A percentile compares a stretch with the other conserved stretches of the same genome.
Evolutionary conservation across 2,888 invertebrate genomes (phyloP).

Genomic region (Macroteleia sp.): DNA sequence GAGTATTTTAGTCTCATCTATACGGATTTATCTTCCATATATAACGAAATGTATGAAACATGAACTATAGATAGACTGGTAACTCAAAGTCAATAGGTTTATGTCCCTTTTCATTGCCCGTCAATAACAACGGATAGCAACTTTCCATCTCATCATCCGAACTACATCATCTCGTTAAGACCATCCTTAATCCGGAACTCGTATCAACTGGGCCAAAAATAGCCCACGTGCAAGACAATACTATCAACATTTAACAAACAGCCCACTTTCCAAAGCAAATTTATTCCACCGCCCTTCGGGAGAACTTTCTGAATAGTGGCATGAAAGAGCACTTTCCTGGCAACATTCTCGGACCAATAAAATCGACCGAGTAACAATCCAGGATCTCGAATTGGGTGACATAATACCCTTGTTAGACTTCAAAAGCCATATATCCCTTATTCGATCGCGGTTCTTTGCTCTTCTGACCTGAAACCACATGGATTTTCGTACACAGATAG

Average conservation of each 20-base stretch:
- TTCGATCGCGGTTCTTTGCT: constrained; percentile 48
- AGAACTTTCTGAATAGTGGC: constrained; percentile 3
- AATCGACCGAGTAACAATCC: constrained; percentile 37
- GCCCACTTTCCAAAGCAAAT: constrained; percentile 22
- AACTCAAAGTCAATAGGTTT: no score
- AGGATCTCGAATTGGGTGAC: constrained; percentile 30
- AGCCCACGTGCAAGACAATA: constrained; percentile 11
- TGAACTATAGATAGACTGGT: no score
- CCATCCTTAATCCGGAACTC: constrained; percentile 1
- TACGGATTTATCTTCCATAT: no score
- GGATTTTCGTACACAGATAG: background rate
- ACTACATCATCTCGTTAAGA: no score
- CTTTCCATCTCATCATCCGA: no score
- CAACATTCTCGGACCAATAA: constrained; percentile 37
- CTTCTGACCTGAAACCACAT: constrained; percentile 17
- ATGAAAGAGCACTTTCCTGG: constrained; percentile 25
- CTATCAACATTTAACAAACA: constrained; percentile 10
- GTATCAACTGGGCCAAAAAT: no score
- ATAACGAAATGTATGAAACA: no score
- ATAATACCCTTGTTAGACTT: constrained; percentile 50
- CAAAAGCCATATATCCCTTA: constrained; percentile 47
- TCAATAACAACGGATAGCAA: no score
- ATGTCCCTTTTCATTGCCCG: no score
- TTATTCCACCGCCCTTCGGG: constrained; percentile 5
- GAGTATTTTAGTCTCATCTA: no score